Evolutionary conservation across 53 echinoderm and acorn worm genomes (phyloP).

Genomic region (Paracentrotus lividus): DNA sequence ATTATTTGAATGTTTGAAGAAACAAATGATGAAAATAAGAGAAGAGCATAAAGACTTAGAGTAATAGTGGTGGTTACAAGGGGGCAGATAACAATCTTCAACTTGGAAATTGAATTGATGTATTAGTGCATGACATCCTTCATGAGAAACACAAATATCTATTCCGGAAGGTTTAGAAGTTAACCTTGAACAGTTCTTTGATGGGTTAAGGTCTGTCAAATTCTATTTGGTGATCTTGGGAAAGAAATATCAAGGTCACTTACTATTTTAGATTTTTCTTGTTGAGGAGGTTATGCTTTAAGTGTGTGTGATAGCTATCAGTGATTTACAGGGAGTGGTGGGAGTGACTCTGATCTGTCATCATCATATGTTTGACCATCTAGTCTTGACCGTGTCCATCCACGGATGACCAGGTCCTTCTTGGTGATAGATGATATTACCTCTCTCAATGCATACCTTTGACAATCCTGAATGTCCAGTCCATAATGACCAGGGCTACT

Average conservation of each 20-base stretch:
- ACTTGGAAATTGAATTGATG: neutral
- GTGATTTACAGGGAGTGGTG: neutral
- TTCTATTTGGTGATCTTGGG: neutral
- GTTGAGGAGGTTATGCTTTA: neutral
- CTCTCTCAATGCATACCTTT: too few relatives aligned
- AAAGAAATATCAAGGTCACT: neutral
- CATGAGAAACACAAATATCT: neutral
- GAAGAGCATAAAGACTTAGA: too few relatives aligned
- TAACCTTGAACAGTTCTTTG: neutral
- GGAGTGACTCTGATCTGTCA: conserved; percentile 7
- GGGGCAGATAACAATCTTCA: too few relatives aligned
- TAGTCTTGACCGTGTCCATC: conserved; percentile 3
- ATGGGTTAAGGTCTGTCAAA: neutral
- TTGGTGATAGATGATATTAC: neutral
- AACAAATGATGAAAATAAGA: neutral
- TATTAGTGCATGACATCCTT: neutral
- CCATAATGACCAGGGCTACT: too few relatives aligned
- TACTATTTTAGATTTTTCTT: neutral
- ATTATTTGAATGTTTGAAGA: neutral
- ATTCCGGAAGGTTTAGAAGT: neutral
- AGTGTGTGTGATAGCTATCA: conserved; percentile 35
- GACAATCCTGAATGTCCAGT: too few relatives aligned
- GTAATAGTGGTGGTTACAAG: too few relatives aligned
- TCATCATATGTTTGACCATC: conserved; percentile 39
- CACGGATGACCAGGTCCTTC: conserved; percentile 18